A percentile compares a stretch with the other conserved stretches of the same genome.
Evolutionary conservation across 2,113 vertebrate genomes (phyloP).

Genomic region (Polyodon spathula): DNA sequence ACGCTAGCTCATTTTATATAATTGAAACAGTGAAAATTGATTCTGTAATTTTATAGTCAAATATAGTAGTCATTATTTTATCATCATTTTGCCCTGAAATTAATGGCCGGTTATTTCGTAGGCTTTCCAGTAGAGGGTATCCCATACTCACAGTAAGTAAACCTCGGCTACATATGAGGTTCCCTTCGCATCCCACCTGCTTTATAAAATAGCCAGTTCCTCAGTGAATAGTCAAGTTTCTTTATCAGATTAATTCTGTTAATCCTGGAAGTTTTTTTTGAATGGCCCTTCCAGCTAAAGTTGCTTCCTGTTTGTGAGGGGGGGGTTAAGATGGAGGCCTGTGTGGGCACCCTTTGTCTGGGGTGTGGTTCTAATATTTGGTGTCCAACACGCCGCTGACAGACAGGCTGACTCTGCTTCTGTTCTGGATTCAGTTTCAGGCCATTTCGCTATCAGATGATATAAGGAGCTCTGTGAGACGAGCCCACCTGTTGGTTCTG

Average conservation of each 20-base stretch:
- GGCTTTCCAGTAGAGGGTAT: conserved; percentile 79
- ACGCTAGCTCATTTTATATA: conserved; percentile 1
- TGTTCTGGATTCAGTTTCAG: conserved; percentile 37
- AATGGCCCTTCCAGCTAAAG: conserved; percentile 59
- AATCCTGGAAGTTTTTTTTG: conserved; percentile 76
- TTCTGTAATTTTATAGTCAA: not conserved
- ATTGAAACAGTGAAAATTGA: conserved; percentile 8
- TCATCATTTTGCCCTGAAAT: not conserved
- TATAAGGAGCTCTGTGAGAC: conserved; percentile 28
- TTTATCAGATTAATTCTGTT: conserved; percentile 83
- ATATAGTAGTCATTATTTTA: not conserved
- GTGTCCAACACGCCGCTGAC: conserved; percentile 41
- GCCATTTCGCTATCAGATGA: conserved; percentile 39
- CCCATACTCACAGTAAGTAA: conserved; percentile 42
- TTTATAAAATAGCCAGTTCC: conserved; percentile 49
- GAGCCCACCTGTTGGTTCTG: conserved; percentile 31
- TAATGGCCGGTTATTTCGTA: not conserved
- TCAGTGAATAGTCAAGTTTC: conserved; percentile 55
- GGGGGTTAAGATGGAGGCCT: conserved; percentile 31
- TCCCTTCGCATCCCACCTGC: conserved; percentile 48
- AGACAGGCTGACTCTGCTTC: conserved; percentile 33
- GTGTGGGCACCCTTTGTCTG: conserved; percentile 33
- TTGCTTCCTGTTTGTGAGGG: conserved; percentile 46
- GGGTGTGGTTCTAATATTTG: conserved; percentile 24
- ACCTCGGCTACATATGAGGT: not conserved